Base-by-base conservation (phyloP, 2,888 invertebrate genomes). In the Diaphora mendica region DNA sequence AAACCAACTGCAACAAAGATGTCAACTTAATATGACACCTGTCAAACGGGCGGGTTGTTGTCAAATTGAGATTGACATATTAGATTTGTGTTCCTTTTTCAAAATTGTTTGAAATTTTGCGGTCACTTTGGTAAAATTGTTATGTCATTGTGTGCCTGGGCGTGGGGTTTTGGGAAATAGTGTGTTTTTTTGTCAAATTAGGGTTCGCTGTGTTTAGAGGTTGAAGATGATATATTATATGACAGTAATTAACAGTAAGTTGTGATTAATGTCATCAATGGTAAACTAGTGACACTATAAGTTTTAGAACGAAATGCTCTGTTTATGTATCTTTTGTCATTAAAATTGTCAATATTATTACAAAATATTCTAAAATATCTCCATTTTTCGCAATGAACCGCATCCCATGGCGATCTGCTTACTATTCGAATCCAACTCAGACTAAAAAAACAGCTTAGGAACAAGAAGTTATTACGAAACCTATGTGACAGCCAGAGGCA, bases 21-120 rank as follows among this genome's bases (percentile, higher is more conserved):
- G 92, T 94, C 93, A 91, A 85, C 85, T 88, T 93, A 90, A 91
- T 93, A 91, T 94, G 95, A 94, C 94, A 94, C 92, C 92, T 94
- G 94, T 93, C 93, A 92, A 87, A 87, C 88, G 88, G 91, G 91
- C 91, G 91, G 88, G 78, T 86, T 88, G 89, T 87, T 85, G 90
- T 89, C 91, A 90, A 91, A 91, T 91, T 88, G 85, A 89, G 91
- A 91, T 90, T 86, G 89, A 91, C 87, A 78, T 80, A 73, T 39
- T 73, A 79, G 80, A 82, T 82, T 76, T 76, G 72, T 81, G 83
- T 88, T 73, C 26, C 30, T 86, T 83, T 85, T 88, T 82, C 82
- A 68, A 88, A 91, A 91, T 89, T 89, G 87, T 92, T 86, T 84
- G 87, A 82, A 74, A 77, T 84, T 82, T 82, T 84, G 83, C 81